These are phyloP conservation scores for Latheticus oryzae DNA, from an alignment of 2,888 invertebrate genomes.

Conservation along the genomic window DNA sequence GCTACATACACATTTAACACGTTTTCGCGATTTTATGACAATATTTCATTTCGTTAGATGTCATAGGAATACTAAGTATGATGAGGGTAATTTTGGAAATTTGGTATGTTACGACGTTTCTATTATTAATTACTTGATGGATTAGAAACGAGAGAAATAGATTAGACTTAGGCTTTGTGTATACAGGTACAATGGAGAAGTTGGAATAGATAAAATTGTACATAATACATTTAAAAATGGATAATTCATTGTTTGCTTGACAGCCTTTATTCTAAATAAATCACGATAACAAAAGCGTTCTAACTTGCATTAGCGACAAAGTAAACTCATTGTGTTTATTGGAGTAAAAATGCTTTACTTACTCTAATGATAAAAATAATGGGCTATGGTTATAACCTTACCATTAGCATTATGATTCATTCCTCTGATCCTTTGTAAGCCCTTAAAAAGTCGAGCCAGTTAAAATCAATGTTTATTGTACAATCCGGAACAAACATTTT, in stretches of 20 bases:
- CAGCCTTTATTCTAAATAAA: conserved; percentile 21
- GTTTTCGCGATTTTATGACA: not conserved
- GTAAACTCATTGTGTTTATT: conserved; percentile 20
- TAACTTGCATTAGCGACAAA: conserved; percentile 19
- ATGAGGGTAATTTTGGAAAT: no score
- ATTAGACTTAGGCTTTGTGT: conserved; percentile 6
- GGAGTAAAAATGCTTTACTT: conserved; percentile 13
- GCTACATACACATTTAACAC: conserved; percentile 15
- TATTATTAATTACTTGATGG: conserved; percentile 14
- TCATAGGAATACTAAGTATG: no score
- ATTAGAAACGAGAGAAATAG: conserved; percentile 5
- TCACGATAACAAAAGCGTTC: no score
- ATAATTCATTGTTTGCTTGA: conserved; percentile 15
- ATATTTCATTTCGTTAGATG: conserved; percentile 1
- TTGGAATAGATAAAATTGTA: no score
- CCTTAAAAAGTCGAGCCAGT: no score
- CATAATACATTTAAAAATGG: conserved; percentile 22
- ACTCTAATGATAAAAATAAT: conserved; percentile 10
- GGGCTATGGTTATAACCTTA: conserved; percentile 5
- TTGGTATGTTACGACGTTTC: conserved; percentile 7
- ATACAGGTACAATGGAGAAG: conserved; percentile 13
- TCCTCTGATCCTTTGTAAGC: no score
- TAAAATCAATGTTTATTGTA: no score
- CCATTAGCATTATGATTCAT: conserved; percentile 26
- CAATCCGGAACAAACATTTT: no score